Evolutionary conservation across 2,113 vertebrate genomes (phyloP).

Genomic region (Clinocottus analis): DNA sequence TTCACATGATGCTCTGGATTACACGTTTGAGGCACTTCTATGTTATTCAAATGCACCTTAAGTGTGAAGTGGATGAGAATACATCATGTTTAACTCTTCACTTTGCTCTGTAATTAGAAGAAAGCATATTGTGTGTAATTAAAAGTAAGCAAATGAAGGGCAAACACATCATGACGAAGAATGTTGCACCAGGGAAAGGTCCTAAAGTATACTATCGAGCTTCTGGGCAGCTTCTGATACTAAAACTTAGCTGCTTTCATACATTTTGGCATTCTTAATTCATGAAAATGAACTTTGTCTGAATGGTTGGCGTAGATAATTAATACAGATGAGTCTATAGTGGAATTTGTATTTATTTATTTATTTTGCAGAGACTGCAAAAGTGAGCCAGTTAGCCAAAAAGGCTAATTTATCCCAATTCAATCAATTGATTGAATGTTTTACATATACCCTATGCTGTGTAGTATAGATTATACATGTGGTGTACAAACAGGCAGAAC

Average conservation of each 20-base stretch:
- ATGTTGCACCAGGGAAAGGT: not conserved
- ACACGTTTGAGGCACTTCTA: not conserved
- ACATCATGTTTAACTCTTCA: slow-evolving; percentile 6
- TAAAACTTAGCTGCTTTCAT: not conserved
- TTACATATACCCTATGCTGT: no score
- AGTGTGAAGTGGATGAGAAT: slow-evolving; percentile 18
- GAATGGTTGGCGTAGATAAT: not conserved
- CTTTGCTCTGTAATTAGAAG: slow-evolving; percentile 10
- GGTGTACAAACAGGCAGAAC: no score
- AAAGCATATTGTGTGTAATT: not conserved
- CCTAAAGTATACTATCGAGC: not conserved
- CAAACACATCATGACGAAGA: not conserved
- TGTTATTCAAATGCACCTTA: slow-evolving; percentile 15
- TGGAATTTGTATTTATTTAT: no score
- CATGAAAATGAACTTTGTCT: no score
- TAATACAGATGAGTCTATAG: no score
- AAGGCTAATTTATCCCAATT: no score
- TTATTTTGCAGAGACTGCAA: no score
- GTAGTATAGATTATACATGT: no score
- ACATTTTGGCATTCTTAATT: not conserved
- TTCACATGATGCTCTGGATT: slow-evolving; percentile 18
- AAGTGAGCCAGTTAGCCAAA: no score
- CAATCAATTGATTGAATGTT: no score
- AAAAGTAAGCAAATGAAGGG: not conserved
- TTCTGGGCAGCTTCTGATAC: not conserved